phyloP scores from a whole-genome alignment of 2,113 vertebrate genomes.

The Petaurus breviceps region DNA sequence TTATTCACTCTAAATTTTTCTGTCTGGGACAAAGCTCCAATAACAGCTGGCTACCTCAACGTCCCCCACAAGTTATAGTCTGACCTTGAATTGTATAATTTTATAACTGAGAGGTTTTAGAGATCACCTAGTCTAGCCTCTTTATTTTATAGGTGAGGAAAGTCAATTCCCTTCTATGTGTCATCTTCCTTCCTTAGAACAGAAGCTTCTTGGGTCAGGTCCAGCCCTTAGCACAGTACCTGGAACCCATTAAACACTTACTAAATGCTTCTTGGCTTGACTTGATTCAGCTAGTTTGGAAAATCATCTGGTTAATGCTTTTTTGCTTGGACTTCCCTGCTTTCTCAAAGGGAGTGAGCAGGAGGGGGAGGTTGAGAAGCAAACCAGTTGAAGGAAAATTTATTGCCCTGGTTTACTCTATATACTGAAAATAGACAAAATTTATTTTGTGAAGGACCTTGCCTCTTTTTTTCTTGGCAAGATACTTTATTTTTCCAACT shows the following conservation, averaged over 20 bases:
- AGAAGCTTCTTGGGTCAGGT: not conserved
- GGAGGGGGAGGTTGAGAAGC: not conserved
- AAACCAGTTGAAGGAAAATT: not conserved
- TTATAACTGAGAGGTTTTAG: not conserved
- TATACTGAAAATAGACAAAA: not conserved
- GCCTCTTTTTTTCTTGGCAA: not conserved
- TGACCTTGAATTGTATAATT: not conserved
- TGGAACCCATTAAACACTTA: not conserved
- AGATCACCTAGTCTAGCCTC: not conserved
- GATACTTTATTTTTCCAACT: slow-evolving; percentile 15
- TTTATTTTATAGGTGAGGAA: not conserved
- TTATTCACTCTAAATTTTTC: not conserved
- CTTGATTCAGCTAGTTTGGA: not conserved
- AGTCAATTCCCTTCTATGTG: not conserved
- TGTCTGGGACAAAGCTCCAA: not conserved
- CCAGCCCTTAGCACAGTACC: not conserved
- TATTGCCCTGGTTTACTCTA: not conserved
- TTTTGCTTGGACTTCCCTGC: not conserved
- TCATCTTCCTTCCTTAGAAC: not conserved
- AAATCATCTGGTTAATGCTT: not conserved
- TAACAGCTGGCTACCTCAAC: not conserved
- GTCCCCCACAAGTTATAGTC: not conserved
- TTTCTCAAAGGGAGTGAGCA: not conserved
- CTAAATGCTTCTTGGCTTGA: not conserved
- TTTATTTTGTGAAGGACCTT: slow-evolving; percentile 4